Percentiles rank a stretch among this genome's conserved stretches.
Evolutionary conservation across 2,113 vertebrate genomes (phyloP).

Genomic region (Cyprinodon brontotheroides): DNA sequence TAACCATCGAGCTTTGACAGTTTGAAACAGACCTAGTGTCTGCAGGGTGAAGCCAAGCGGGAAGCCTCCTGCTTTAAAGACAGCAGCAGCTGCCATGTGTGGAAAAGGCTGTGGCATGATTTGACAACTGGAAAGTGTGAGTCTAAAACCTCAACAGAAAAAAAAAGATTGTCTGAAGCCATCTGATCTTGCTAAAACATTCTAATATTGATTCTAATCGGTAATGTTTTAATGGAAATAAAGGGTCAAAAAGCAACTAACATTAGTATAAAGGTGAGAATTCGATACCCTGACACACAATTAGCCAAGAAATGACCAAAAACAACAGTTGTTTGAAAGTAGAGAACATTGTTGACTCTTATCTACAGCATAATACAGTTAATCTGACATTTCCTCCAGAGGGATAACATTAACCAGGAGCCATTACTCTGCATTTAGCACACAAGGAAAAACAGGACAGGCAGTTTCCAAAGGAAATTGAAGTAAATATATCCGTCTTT

Average conservation of each 20-base stretch:
- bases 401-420: conserved; percentile 49
- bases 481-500: conserved; percentile 50
- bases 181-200: neutral
- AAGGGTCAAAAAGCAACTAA: neutral
- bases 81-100: neutral
- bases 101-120: neutral
- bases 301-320: conserved; percentile 16
- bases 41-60: neutral
- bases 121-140: neutral
- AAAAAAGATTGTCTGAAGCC: neutral
- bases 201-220: neutral
- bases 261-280: neutral
- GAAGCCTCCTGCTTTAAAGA: neutral
- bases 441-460: conserved; percentile 31
- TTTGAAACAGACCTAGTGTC: neutral
- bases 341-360: conserved; percentile 14
- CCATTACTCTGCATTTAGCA: conserved; percentile 50
- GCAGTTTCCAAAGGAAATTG: conserved; percentile 47
- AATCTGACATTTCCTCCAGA: conserved; percentile 25
- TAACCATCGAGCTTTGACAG: conserved; percentile 1
- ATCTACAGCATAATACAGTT: conserved; percentile 40
- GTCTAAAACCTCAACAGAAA: neutral
- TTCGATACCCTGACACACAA: conserved; percentile 1
- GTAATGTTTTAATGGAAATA: neutral
- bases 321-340: conserved; percentile 23